Evolutionary conservation across 2,113 vertebrate species (phyloP), one percentile per base, ranked within the genome.

Genomic region (Saccopteryx bilineata): DNA sequence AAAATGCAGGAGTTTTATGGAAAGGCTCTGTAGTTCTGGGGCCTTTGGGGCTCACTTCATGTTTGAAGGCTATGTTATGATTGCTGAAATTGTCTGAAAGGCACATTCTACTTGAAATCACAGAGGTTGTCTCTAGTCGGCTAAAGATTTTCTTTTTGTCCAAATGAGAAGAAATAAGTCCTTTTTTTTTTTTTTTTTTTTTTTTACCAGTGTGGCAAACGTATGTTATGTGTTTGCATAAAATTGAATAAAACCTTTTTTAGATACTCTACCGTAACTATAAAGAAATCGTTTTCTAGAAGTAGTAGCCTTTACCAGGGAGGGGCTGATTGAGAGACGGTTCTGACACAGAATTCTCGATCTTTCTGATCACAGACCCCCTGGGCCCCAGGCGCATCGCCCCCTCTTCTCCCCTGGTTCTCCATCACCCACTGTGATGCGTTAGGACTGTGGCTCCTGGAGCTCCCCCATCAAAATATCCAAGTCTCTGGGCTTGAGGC

Each of bases 111-210:
- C 17, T 72, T 88, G 66, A 81, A 85, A 58, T 82, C 74, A 69
- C 63, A 69, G 48, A 86, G 7, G n/a, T 58, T 71, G 72, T 61
- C 65, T 79, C 75, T 72, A 18, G 46, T 50, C 87, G 28, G 48
- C 21, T 33, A 21, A 68, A 75, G 87, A 80, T 63, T 7, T 63
- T n/a, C 75, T 63, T 54, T 74, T 48, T 68, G 33, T 48, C 31
- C 74, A 86, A 69, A 85, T 80, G 48, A 97, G 72, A 96, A 91
- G 60, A 87, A 80, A 75, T 31, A n/a, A 68, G 24, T 80, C 58
- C 87, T 86, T 92, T 82, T 39, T 39, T 39, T 39, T 39, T 92
- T 82, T 39, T 39, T 39, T 39, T 39, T 39, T 39, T 39, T 39
- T 39, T 39, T 85, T 68, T 82, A n/a, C 23, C 28, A 81, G 76